phyloP scores from a whole-genome alignment of 2,113 vertebrate genomes.

The Alethe diademata region DNA sequence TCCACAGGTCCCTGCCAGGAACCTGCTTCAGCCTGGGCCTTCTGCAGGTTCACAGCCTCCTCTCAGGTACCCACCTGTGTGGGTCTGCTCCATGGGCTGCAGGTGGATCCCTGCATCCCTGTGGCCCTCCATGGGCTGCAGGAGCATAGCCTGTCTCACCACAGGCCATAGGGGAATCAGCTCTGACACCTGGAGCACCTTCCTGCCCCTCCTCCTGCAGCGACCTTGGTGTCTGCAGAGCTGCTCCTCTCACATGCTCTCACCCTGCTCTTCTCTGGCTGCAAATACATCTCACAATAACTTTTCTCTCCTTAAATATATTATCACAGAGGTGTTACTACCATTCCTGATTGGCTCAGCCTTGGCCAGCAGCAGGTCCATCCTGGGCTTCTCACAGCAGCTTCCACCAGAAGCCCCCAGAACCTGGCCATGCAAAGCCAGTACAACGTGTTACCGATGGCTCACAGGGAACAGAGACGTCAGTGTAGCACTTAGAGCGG shows the following conservation, averaged over 20 bases:
- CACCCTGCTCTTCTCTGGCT: background rate
- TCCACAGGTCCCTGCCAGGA: background rate
- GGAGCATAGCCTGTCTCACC: background rate
- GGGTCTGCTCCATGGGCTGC: fast-evolving
- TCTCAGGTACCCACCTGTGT: background rate
- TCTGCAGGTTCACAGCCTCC: background rate
- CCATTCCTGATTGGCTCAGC: background rate
- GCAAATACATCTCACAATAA: background rate
- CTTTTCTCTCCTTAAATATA: background rate
- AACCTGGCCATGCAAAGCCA: background rate
- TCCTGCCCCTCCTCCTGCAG: background rate
- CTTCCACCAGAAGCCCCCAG: background rate
- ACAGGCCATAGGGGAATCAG: fast-evolving
- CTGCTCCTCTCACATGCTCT: background rate
- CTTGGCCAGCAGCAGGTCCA: background rate
- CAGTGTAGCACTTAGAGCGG: background rate
- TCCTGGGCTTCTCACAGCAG: background rate
- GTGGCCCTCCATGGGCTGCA: background rate
- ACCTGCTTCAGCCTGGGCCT: background rate
- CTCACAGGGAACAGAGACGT: background rate
- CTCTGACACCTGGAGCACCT: background rate
- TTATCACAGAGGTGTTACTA: background rate
- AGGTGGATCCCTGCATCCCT: background rate
- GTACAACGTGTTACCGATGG: fast-evolving
- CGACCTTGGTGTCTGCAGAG: background rate